These are phyloP conservation scores for Agrotis puta DNA, from an alignment of 2,888 invertebrate genomes.

Conservation along the genomic window DNA sequence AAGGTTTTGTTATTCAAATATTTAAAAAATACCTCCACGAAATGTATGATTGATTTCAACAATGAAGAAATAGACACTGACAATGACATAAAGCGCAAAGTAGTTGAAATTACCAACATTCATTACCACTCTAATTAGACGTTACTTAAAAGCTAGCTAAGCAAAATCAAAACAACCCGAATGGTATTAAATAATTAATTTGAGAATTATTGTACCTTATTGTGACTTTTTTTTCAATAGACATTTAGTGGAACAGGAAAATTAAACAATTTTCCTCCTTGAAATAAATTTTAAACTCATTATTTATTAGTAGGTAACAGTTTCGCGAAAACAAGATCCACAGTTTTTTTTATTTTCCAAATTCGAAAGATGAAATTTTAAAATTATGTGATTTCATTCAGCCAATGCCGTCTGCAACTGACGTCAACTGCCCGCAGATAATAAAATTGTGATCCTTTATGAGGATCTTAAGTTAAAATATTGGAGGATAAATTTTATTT, in stretches of 20 bases:
- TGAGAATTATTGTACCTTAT: too few relatives aligned
- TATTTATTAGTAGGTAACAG: neutral
- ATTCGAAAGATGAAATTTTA: neutral
- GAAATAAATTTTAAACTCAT: neutral
- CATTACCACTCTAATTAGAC: neutral
- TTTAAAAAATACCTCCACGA: too few relatives aligned
- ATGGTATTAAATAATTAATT: neutral
- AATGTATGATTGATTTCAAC: too few relatives aligned
- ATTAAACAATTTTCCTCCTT: conserved; percentile 4
- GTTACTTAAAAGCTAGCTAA: neutral
- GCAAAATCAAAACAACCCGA: neutral
- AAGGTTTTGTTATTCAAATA: too few relatives aligned
- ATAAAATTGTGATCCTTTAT: conserved; percentile 1
- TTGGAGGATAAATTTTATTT: neutral
- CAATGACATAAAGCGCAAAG: too few relatives aligned
- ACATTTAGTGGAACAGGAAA: conserved; percentile 23
- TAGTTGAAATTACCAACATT: neutral
- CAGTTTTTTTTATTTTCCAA: conserved; percentile 11
- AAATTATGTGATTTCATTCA: neutral
- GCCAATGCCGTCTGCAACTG: neutral
- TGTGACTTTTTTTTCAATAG: too few relatives aligned
- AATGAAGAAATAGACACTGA: too few relatives aligned
- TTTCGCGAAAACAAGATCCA: neutral
- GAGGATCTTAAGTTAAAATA: neutral
- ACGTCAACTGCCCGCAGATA: conserved; percentile 16